These are phyloP conservation scores for Cheilosia scutellata DNA, from an alignment of 2,888 invertebrate genomes.

Conservation along the genomic window DNA sequence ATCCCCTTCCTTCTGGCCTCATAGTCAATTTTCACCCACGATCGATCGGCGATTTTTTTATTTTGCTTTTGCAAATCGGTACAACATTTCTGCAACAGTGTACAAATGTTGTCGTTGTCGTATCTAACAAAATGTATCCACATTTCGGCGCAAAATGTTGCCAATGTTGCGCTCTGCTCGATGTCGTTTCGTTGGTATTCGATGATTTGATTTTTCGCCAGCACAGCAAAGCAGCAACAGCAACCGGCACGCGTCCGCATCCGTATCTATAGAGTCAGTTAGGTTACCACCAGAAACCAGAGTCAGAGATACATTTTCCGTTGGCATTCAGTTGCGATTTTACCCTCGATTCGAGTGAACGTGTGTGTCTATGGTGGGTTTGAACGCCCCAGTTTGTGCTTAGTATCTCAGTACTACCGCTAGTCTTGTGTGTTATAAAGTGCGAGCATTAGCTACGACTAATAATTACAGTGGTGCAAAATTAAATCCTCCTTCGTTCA, in stretches of 20 bases:
- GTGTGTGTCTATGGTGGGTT: constrained; percentile 41
- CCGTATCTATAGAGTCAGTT: constrained; percentile 49
- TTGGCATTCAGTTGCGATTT: constrained; percentile 68
- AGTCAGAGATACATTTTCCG: constrained; percentile 67
- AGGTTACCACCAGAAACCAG: constrained; percentile 31
- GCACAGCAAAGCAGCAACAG: constrained; percentile 23
- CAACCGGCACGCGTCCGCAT: constrained; percentile 68
- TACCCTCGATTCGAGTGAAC: constrained; percentile 74
- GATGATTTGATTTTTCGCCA: constrained; percentile 56
- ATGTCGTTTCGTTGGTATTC: constrained; percentile 15
- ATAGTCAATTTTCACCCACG: constrained; percentile 8
- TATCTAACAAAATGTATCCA: constrained; percentile 22
- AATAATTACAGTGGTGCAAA: constrained; percentile 47
- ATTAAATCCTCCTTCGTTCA: constrained; percentile 3
- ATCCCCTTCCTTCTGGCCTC: neutral
- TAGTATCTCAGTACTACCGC: constrained; percentile 41
- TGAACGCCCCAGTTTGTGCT: constrained; percentile 13
- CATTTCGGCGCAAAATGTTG: constrained; percentile 11
- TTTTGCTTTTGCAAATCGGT: constrained; percentile 21
- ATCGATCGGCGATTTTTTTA: constrained; percentile 6
- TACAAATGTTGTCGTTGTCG: neutral
- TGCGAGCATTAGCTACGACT: constrained; percentile 31
- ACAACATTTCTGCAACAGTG: constrained; percentile 40
- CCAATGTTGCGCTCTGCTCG: constrained; percentile 23
- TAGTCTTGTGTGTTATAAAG: constrained; percentile 41